Base-by-base conservation (phyloP, 2,797 vertebrate species). In the Kryptopterus vitreolus region DNA sequence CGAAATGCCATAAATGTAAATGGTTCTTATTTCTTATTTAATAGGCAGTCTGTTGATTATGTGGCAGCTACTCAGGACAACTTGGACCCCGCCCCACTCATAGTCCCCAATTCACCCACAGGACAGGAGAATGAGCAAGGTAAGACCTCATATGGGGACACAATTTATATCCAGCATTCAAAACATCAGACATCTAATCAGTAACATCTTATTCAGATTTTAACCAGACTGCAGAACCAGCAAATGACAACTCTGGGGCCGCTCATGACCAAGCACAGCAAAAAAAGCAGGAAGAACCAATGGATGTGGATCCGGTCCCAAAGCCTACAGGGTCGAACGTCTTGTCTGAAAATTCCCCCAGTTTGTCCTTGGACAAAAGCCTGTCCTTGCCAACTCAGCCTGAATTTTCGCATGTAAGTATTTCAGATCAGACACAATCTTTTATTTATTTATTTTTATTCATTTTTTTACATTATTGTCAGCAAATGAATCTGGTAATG, bases 71-170 rank as follows among this genome's bases (percentile, higher is more conserved):
- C 96, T 80, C 92, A 91, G 46, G 95, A 94, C 79, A 82, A 85
- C 88, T 88, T 94, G 50, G 89, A 86, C 85, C 85, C 94, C 52
- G 92, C 87, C 20, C 94, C 93, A 77, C 89, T 96, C 77, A 95
- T 98, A 0, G 86, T 97, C 31, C 95, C 97, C 69, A 95, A 90
- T 91, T 97, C 96, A n/a, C 97, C 98, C 10, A 98, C 97, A 3
- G 96, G 89, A 35, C 86, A 85, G 22, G 89, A 88, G 71, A 85
- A 85, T n/a, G 85, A 90, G 69, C 80, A 52, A 15, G 88, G 92
- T 93, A 86, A 79, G 71, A 61, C 2, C 4, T 59, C 22, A 59
- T 3, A 75, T 11, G 29, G 11, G 61, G 15, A 35, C 62, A 9
- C 8, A 9, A n/a, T 20, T 65, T 50, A 26, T 35, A n/a, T 24